Conservation (phyloP, 2,113 vertebrate species). For the Myrmecobius fasciatus region DNA sequence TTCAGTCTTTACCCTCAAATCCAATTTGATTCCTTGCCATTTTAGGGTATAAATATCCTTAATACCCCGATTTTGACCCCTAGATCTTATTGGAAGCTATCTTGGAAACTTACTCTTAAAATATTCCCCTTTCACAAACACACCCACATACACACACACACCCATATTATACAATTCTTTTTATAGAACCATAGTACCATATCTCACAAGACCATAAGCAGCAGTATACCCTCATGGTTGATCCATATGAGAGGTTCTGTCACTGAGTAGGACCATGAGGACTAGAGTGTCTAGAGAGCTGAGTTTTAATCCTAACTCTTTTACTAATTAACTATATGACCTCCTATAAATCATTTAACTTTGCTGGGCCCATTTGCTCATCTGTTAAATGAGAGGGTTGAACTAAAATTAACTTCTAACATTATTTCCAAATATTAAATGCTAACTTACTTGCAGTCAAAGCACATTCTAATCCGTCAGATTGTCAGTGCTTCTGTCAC, state of each 20-base stretch:
- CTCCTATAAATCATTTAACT: background rate
- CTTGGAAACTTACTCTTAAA: background rate
- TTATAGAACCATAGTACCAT: background rate
- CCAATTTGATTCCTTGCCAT: background rate
- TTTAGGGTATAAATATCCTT: background rate
- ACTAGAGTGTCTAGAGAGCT: constrained; percentile 5
- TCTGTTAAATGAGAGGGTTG: background rate
- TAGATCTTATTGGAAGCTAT: background rate
- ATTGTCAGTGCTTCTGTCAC: background rate
- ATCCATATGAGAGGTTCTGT: background rate
- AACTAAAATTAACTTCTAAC: background rate
- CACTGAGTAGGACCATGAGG: background rate
- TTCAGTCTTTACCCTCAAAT: background rate
- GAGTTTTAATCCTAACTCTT: background rate
- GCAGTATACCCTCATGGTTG: background rate
- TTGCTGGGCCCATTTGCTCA: background rate
- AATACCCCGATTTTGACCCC: background rate
- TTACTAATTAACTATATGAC: background rate
- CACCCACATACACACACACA: no score
- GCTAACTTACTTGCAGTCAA: background rate
- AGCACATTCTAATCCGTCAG: background rate
- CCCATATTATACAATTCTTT: background rate
- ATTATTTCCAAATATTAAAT: background rate
- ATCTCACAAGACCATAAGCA: background rate
- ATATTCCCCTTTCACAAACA: background rate